Evolutionary conservation across 2,888 invertebrate genomes (phyloP), one percentile per base, ranked within the genome.

Genomic region (Pimpla rufipes): DNA sequence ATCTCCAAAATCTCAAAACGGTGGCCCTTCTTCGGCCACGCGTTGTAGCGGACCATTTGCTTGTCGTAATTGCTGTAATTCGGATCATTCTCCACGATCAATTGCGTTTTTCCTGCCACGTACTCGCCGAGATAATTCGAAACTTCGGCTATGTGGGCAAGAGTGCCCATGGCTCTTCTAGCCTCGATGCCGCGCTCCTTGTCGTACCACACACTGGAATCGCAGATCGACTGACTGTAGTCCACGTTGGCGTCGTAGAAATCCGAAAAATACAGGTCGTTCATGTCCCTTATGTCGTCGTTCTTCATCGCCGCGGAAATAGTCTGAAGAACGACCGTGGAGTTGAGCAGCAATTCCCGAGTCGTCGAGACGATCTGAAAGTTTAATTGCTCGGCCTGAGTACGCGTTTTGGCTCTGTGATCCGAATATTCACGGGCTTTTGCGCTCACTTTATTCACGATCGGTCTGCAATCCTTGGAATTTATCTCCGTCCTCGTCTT

Each of bases 281-380:
- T 93, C 93, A 93, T 93, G 68, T 93, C 93, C 29, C 92, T 88
- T 29, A 93, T 89, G 57, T 93, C 93, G 73, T 93, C 93, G 81
- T 92, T 93, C 37, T 89, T 91, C 89, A 93, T 90, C 4, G 89
- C 90, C 71, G 88, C 85, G 11, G 89, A 89, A 70, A 93, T 92
- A n/a, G 90, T 91, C 73, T 90, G 85, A 7, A 93, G 85, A 10
- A 91, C 91, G 21, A 85, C 74, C 37, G 89, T 89, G 35, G 89
- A 83, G 64, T 93, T 93, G 11, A 93, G 52, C 3, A 92, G 77
- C 18, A 93, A 84, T 81, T 93, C 93, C 29, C 92, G 89, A 0
- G 90, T 84, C 40, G 91, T 90, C 23, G 90, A 88, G n/a, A 93
- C 85, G 42, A 93, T 77, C 93, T 93, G 64, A 83, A 71, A 40